These are phyloP conservation scores for Carpatolechia fugitivella DNA, from an alignment of 2,888 invertebrate genomes.

Conservation along the genomic window DNA sequence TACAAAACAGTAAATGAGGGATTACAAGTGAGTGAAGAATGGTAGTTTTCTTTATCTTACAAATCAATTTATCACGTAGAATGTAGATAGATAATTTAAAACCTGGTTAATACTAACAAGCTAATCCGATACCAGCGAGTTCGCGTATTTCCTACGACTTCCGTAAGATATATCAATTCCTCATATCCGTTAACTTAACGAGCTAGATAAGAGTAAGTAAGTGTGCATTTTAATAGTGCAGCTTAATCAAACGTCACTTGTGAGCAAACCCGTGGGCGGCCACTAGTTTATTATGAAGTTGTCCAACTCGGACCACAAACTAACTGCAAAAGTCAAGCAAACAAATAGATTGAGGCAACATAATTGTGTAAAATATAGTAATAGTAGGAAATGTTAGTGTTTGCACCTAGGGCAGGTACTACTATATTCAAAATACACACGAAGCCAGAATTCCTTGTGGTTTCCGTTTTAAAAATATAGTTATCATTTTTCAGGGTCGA, in stretches of 20 bases:
- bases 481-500: no score
- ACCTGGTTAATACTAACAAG: no score
- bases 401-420: no score
- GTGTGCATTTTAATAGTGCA: slow-evolving; percentile 9
- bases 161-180: slow-evolving; percentile 3
- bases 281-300: slow-evolving; percentile 14
- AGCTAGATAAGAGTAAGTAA: slow-evolving; percentile 6
- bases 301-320: slow-evolving; percentile 21
- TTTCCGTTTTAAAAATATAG: no score
- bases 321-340: slow-evolving; percentile 9
- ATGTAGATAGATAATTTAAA: no score
- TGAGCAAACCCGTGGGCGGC: slow-evolving; percentile 15
- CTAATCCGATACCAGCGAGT: neutral
- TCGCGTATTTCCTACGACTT: neutral
- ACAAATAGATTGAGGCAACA: slow-evolving; percentile 22
- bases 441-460: no score
- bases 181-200: slow-evolving; percentile 3
- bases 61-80: no score
- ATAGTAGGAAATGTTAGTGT: slow-evolving; percentile 35
- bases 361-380: slow-evolving; percentile 28
- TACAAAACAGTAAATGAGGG: no score
- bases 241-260: slow-evolving; percentile 9
- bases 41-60: no score
- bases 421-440: no score
- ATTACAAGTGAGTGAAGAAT: no score